phyloP scores from a whole-genome alignment of 2,797 vertebrate genomes.

The Remorina albescens region DNA sequence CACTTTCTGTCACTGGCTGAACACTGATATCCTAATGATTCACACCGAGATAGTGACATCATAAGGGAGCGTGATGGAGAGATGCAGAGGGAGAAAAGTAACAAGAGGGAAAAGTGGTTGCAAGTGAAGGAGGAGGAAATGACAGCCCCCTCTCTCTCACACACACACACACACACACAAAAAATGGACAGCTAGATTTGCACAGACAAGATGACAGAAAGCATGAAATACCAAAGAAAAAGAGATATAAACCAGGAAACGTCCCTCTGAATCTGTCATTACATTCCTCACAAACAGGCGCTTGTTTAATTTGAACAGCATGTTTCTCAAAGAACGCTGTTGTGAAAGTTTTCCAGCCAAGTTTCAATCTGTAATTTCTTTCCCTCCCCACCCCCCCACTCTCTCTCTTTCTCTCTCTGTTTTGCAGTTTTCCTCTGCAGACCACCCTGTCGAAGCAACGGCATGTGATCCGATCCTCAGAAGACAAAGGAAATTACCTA shows the following conservation, averaged over 20 bases:
- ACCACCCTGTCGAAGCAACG: constrained; percentile 78
- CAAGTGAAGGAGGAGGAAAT: constrained; percentile 51
- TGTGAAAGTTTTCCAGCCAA: constrained; percentile 70
- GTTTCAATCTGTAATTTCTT: constrained; percentile 58
- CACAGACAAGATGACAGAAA: constrained; percentile 68
- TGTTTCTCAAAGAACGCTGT: constrained; percentile 64
- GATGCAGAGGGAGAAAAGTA: constrained; percentile 30
- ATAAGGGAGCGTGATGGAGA: constrained; percentile 69
- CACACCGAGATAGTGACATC: constrained; percentile 82
- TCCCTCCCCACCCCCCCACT: constrained; percentile 4
- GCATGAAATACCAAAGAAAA: constrained; percentile 46
- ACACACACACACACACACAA: too few relatives aligned
- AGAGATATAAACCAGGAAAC: constrained; percentile 51
- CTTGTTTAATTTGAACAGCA: constrained; percentile 77
- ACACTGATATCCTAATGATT: constrained; percentile 86
- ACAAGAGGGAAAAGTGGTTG: constrained; percentile 28
- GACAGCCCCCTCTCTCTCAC: constrained; percentile 41
- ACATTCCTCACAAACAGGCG: constrained; percentile 69
- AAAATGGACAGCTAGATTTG: constrained; percentile 68
- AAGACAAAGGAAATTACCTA: constrained; percentile 86
- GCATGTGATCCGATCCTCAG: constrained; percentile 77
- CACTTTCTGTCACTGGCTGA: constrained; percentile 84
- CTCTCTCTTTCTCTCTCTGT: constrained; percentile 5
- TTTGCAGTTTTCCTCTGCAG: constrained; percentile 39
- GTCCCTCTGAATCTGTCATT: constrained; percentile 65